Conservation (phyloP, 64 coral and sea anemone genomes). For the Orbicella faveolata region DNA sequence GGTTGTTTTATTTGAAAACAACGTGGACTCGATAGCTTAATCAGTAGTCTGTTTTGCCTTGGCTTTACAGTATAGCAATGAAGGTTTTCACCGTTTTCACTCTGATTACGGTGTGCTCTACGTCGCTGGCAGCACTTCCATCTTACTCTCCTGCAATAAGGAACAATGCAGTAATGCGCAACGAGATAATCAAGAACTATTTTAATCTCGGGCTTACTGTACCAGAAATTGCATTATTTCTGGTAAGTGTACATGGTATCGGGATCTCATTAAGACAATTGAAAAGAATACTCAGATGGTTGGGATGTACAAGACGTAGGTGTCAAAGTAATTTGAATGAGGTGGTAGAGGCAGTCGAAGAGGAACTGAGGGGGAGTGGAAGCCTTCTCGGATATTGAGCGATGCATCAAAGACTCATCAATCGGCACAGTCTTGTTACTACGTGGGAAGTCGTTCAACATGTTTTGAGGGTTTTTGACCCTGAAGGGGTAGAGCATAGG, state of each 20-base stretch:
- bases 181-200: slow-evolving; percentile 20
- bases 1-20: too few relatives aligned
- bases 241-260: slow-evolving; percentile 5
- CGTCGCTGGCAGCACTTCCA: background rate
- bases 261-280: slow-evolving; percentile 27
- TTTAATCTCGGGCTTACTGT: slow-evolving; percentile 24
- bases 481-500: background rate
- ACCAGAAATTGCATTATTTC: slow-evolving; percentile 16
- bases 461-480: background rate
- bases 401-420: background rate
- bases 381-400: too few relatives aligned
- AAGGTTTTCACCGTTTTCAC: too few relatives aligned
- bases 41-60: too few relatives aligned
- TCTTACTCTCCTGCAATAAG: background rate
- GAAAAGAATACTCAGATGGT: slow-evolving; percentile 12
- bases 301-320: slow-evolving; percentile 28
- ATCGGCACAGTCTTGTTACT: background rate
- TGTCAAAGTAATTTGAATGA: background rate
- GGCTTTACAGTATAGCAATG: too few relatives aligned
- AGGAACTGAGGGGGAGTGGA: background rate
- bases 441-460: background rate
- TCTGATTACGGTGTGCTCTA: too few relatives aligned
- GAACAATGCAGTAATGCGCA: background rate
- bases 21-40: too few relatives aligned
- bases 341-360: slow-evolving; percentile 7